Evolutionary conservation across 2,113 vertebrate species (phyloP), one percentile per base, ranked within the genome.

Genomic region (Clupea harengus): DNA sequence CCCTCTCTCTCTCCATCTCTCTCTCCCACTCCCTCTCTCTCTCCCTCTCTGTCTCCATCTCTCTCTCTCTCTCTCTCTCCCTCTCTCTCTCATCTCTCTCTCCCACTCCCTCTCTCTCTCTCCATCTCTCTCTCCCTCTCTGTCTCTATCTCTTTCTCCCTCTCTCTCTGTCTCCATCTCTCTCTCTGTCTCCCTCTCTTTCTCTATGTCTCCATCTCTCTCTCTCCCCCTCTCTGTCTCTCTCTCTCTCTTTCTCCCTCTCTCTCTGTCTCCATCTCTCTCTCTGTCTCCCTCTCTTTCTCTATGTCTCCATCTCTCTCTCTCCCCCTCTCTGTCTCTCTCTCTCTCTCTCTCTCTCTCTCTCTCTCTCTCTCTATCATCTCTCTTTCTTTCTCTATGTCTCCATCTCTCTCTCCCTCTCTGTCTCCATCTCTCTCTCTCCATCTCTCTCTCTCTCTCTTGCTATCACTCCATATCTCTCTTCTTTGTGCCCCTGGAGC

Each of bases 401-500:
- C 52, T 80, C 81, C 57, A 52, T 54, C 44, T 87, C 46, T 82
- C n/a, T 82, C n/a, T 82, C 82, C 57, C 72, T 50, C 47, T 49
- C 50, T 49, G 45, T 75, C 25, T 54, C 39, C 82, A 46, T 80
- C 25, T 11, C 13, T 15, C 20, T 39, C 47, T 64, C 22, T 64
- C 20, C n/a, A 22, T 64, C 54, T 60, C 64, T 82, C 45, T 45
- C n/a, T 84, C 46, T 82, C 44, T 82, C 75, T 57, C 72, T 45
- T 46, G 52, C 47, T 45, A 52, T 60, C 60, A 46, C 20, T 75
- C 39, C 82, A 78, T 39, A 39, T 80, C 20, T 11, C 13, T 15
- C 25, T 86, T 64, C 60, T 64, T n/a, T 64, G 20, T 64, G 60
- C 22, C 85, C 88, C 87, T 85, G 83, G 85, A 89, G 88, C 87